Evolutionary conservation across 1,140 invertebrate species (phyloP), one percentile per base, ranked within the genome.

Genomic region (Sipha flava): DNA sequence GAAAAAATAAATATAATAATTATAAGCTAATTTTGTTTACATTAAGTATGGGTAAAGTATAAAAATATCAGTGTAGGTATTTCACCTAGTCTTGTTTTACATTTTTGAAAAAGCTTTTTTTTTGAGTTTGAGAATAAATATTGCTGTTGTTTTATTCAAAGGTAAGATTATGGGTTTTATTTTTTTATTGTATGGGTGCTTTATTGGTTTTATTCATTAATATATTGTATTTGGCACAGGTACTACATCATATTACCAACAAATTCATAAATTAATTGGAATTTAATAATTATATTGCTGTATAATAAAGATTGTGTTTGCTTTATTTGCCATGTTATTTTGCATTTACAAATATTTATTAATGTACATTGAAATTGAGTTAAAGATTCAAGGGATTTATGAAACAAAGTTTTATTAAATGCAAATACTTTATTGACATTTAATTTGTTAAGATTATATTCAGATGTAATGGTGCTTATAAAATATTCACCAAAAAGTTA

Each of bases 71-170:
- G 43, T 70, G 40, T 70, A 70, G 66, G 66, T 70, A 70, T 0
- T 70, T 45, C 40, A 70, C 66, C 21, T 70, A 70, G 66, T 70
- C 47, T 70, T 70, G 66, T 47, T 70, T 70, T 70, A 47, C 40
- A 70, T 70, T 70, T 70, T 70, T 70, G 66, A 10, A 34, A 75
- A 54, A 75, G 70, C 70, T 75, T 59, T 59, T 75, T 54, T 43
- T 73, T 37, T 72, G 29, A 77, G 3, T 77, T 77, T 77, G 21
- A 57, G 14, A 57, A 77, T 77, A 43, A 59, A 77, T 40, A 43
- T 21, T 26, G 66, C 40, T 47, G 23, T 45, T 68, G 7, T 77
- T 57, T 59, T 37, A 40, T 57, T 57, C 29, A 77, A 77, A 77
- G 52, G 52, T 77, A 77, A 77, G 73, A 59, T 12, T n/a, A 77